Evolutionary conservation across 2,797 vertebrate species (phyloP).

Genomic region (Melanotaenia nigrans): DNA sequence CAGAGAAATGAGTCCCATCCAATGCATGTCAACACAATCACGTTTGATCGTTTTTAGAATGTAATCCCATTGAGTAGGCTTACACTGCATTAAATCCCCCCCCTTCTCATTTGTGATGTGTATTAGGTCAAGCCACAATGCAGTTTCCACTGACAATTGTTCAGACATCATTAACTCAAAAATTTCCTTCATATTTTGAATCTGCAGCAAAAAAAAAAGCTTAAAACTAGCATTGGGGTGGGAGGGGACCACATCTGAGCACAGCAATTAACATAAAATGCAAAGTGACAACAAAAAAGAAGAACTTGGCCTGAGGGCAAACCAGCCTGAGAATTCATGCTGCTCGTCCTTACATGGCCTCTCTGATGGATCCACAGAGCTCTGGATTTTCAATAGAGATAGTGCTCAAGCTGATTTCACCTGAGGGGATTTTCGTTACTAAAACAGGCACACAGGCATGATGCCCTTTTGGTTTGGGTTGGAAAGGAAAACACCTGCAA

Average conservation of each 20-base stretch:
- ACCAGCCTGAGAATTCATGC: constrained; percentile 10
- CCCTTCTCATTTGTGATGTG: constrained; percentile 51
- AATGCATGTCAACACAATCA: constrained; percentile 63
- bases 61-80: constrained; percentile 72
- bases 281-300: constrained; percentile 24
- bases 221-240: not conserved
- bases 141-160: constrained; percentile 41
- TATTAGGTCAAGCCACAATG: constrained; percentile 45
- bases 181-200: constrained; percentile 22
- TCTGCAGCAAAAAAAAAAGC: not conserved
- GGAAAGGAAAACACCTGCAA: constrained; percentile 38
- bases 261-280: constrained; percentile 30
- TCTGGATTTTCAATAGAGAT: constrained; percentile 57
- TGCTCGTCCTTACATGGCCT: constrained; percentile 36
- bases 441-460: constrained; percentile 51
- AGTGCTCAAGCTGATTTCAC: constrained; percentile 49
- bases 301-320: constrained; percentile 16
- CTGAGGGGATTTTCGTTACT: constrained; percentile 60
- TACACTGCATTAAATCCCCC: constrained; percentile 62
- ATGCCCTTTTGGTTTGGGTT: constrained; percentile 7
- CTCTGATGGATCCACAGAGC: constrained; percentile 19
- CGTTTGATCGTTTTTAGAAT: constrained; percentile 61
- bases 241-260: not conserved
- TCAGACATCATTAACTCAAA: constrained; percentile 45
- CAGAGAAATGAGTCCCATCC: constrained; percentile 51